Percentiles rank a stretch among this genome's conserved stretches.
phyloP scores from a whole-genome alignment of 2,888 invertebrate genomes.

The Smittia sp. region DNA sequence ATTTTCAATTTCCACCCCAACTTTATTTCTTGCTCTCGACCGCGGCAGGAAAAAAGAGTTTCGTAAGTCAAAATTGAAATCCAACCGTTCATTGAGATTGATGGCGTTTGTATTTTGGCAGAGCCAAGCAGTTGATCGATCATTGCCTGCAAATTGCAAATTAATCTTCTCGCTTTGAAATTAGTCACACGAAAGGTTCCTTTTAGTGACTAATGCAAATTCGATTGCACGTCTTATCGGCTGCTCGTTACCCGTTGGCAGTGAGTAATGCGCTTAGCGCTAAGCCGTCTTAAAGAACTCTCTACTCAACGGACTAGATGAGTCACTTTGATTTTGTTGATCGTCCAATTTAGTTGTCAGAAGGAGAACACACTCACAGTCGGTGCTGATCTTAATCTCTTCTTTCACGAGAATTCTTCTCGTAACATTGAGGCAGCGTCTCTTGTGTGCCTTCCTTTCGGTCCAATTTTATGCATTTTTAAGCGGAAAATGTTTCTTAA shows the following conservation, averaged over 20 bases:
- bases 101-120: constrained; percentile 18
- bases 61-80: not conserved
- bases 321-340: constrained; percentile 15
- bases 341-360: constrained; percentile 40
- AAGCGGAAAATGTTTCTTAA: constrained; percentile 35
- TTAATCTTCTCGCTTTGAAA: constrained; percentile 34
- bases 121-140: constrained; percentile 32
- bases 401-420: not conserved
- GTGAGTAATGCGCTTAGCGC: constrained; percentile 36
- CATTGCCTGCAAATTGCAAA: constrained; percentile 33
- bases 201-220: constrained; percentile 32
- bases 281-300: not conserved
- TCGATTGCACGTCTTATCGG: constrained; percentile 19
- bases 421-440: constrained; percentile 6
- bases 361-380: constrained; percentile 20
- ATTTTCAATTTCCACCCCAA: constrained; percentile 16
- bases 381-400: constrained; percentile 18
- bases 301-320: not conserved
- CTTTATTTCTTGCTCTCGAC: not conserved
- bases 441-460: constrained; percentile 9
- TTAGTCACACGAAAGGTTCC: constrained; percentile 16
- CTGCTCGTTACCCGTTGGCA: not conserved
- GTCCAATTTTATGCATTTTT: constrained; percentile 40
- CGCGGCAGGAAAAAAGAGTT: not conserved
- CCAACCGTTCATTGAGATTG: constrained; percentile 34